These are phyloP conservation scores for Cyprinodon variegatus DNA, from an alignment of 2,113 vertebrate genomes.

Conservation along the genomic window DNA sequence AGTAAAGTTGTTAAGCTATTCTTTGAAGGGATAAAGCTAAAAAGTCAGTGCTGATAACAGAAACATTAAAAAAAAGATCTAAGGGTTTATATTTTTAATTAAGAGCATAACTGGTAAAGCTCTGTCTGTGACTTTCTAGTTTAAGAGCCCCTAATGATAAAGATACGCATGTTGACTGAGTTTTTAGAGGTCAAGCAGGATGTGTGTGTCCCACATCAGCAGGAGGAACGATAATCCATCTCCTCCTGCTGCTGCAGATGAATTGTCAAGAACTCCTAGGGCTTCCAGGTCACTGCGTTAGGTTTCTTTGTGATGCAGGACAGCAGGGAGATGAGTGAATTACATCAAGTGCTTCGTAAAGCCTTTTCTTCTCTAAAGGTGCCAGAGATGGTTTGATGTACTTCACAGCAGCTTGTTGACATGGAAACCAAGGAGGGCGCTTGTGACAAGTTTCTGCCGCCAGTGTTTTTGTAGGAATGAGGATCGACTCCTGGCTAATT, in stretches of 20 bases:
- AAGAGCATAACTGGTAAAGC: constrained; percentile 18
- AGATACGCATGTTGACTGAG: constrained; percentile 29
- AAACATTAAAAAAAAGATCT: neutral
- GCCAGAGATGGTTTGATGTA: constrained; percentile 28
- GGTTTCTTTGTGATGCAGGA: constrained; percentile 5
- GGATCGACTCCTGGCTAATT: constrained; percentile 31
- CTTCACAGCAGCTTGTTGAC: constrained; percentile 47
- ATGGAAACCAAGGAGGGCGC: constrained; percentile 61
- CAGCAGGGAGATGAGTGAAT: constrained; percentile 14
- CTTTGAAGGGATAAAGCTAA: neutral
- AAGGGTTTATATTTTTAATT: neutral
- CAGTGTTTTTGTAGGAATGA: constrained; percentile 23
- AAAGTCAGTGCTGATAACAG: neutral
- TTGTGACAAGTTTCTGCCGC: constrained; percentile 35
- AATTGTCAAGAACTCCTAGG: constrained; percentile 39
- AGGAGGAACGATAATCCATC: constrained; percentile 29
- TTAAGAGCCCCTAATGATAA: constrained; percentile 40
- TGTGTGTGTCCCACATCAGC: constrained; percentile 53
- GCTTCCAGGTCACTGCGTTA: constrained; percentile 19
- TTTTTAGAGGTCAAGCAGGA: constrained; percentile 57
- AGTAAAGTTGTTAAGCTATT: neutral
- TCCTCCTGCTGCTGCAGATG: constrained; percentile 42
- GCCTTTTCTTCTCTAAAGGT: constrained; percentile 12
- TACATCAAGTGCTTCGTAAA: constrained; percentile 1
- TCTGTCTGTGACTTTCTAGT: constrained; percentile 7